A percentile compares a stretch with the other conserved stretches of the same genome.
phyloP scores from a whole-genome alignment of 2,797 vertebrate genomes.

The Falco columbarius region DNA sequence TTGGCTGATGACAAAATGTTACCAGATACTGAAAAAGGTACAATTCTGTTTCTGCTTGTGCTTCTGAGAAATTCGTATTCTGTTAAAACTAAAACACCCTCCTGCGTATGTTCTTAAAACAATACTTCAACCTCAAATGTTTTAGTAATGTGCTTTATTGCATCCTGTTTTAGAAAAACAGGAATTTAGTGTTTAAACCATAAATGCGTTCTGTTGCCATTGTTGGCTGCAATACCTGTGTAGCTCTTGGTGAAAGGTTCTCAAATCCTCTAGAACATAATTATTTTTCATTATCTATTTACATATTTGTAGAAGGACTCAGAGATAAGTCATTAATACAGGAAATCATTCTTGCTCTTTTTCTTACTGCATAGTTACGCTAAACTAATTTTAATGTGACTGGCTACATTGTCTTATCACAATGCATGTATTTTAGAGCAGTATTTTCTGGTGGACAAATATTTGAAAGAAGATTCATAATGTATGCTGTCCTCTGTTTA shows the following conservation, averaged over 20 bases:
- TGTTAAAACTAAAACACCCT: not conserved
- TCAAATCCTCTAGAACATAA: not conserved
- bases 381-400: not conserved
- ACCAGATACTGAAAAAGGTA: not conserved
- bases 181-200: not conserved
- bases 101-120: not conserved
- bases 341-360: not conserved
- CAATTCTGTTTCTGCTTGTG: not conserved
- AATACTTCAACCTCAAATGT: not conserved
- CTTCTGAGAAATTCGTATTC: not conserved
- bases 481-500: slow-evolving; percentile 1
- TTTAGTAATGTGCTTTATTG: not conserved
- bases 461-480: slow-evolving; percentile 20
- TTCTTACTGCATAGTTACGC: not conserved
- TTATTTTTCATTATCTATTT: not conserved
- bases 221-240: not conserved
- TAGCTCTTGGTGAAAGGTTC: not conserved
- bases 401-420: not conserved
- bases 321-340: not conserved
- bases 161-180: not conserved
- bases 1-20: not conserved
- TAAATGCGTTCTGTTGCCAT: rapidly evolving
- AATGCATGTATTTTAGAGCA: not conserved
- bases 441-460: not conserved
- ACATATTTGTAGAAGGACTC: not conserved